These are phyloP conservation scores for Planococcus citri DNA, from an alignment of 1,140 invertebrate genomes.

Conservation along the genomic window DNA sequence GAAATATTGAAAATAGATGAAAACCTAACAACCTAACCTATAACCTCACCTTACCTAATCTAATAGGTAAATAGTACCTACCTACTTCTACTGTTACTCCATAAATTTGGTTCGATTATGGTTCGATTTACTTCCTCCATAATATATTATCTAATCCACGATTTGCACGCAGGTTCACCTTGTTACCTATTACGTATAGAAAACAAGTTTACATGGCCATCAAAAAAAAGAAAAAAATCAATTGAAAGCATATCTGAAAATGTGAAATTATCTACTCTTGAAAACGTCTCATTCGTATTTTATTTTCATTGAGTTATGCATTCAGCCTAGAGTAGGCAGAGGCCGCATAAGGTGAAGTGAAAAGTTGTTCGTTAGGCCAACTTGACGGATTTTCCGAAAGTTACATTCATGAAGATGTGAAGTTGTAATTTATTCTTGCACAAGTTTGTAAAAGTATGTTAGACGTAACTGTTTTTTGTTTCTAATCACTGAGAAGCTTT, in stretches of 20 bases:
- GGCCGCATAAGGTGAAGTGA: background rate
- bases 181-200: too few relatives aligned
- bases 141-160: too few relatives aligned
- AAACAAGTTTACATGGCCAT: too few relatives aligned
- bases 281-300: background rate
- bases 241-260: background rate
- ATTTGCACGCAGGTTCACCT: too few relatives aligned
- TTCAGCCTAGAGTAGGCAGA: too few relatives aligned
- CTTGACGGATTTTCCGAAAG: background rate
- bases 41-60: too few relatives aligned
- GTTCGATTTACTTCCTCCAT: too few relatives aligned
- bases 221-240: background rate
- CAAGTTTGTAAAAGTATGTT: background rate
- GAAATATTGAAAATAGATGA: too few relatives aligned
- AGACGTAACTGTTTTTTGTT: background rate
- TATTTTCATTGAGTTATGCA: background rate
- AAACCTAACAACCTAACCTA: too few relatives aligned
- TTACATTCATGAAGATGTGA: constrained; percentile 7
- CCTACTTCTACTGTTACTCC: too few relatives aligned
- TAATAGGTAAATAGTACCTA: too few relatives aligned
- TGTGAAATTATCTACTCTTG: background rate
- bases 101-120: too few relatives aligned
- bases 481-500: background rate
- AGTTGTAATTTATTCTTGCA: background rate
- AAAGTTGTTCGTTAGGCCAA: background rate